Percentiles rank a stretch among this genome's conserved stretches.
phyloP scores from a whole-genome alignment of 2,888 invertebrate genomes.

The Acholoe squamosa region DNA sequence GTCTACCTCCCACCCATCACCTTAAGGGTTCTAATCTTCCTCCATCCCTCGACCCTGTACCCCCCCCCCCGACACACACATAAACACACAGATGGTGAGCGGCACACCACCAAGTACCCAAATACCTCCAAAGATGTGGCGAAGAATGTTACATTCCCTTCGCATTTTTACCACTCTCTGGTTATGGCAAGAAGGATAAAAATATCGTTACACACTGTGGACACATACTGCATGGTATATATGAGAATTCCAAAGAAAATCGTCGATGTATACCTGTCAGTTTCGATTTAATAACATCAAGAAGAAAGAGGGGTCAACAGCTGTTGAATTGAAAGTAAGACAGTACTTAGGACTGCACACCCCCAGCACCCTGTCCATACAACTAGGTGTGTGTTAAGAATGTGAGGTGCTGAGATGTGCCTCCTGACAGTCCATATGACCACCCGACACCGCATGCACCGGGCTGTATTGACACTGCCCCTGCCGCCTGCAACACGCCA shows the following conservation, averaged over 20 bases:
- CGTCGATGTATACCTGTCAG: too few relatives aligned
- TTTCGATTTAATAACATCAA: too few relatives aligned
- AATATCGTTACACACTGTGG: too few relatives aligned
- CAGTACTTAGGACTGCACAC: neutral
- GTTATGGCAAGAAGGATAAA: too few relatives aligned
- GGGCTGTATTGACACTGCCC: neutral
- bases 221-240: too few relatives aligned
- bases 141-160: neutral
- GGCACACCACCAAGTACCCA: neutral
- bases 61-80: neutral
- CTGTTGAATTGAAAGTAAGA: too few relatives aligned
- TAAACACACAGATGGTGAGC: constrained; percentile 28
- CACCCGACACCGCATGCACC: neutral
- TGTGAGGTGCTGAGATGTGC: constrained; percentile 8
- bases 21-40: neutral
- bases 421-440: constrained; percentile 32
- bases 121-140: neutral
- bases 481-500: constrained; percentile 10
- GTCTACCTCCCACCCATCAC: neutral
- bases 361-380: neutral
- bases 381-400: neutral
- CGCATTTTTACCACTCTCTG: neutral
- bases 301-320: too few relatives aligned
- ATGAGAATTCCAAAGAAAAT: too few relatives aligned
- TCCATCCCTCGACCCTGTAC: neutral